Evolutionary conservation across 2,888 invertebrate genomes (phyloP).

Genomic region (Dendrolimus houi): DNA sequence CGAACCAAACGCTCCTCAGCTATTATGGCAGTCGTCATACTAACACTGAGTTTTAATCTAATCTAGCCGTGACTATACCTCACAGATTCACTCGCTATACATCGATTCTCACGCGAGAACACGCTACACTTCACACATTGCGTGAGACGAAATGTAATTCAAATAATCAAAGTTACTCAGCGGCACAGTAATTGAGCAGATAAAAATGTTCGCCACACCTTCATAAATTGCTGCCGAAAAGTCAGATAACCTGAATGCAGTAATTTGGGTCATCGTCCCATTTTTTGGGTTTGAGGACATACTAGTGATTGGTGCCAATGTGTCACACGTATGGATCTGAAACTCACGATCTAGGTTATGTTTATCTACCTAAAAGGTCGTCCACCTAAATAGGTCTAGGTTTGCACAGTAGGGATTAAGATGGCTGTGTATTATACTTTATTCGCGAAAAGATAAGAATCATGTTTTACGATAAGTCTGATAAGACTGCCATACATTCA

Average conservation of each 20-base stretch:
- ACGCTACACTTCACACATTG: slow-evolving; percentile 6
- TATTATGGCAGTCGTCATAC: slow-evolving; percentile 41
- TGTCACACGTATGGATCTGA: slow-evolving; percentile 24
- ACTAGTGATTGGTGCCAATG: slow-evolving; percentile 33
- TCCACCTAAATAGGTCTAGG: slow-evolving; percentile 25
- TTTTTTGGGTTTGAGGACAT: slow-evolving; percentile 34
- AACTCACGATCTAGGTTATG: slow-evolving; percentile 18
- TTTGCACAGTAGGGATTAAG: slow-evolving; percentile 8
- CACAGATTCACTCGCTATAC: slow-evolving; percentile 23
- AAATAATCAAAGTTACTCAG: slow-evolving; percentile 1
- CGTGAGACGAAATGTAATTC: slow-evolving; percentile 21
- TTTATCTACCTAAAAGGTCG: slow-evolving; percentile 28
- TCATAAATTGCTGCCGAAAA: slow-evolving; percentile 32
- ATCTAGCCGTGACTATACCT: slow-evolving; percentile 29
- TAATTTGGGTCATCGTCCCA: slow-evolving; percentile 50
- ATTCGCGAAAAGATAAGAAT: too few species aligned
- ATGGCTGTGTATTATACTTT: too few species aligned
- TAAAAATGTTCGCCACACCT: slow-evolving; percentile 25
- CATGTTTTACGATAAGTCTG: too few species aligned
- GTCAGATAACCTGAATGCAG: slow-evolving; percentile 48
- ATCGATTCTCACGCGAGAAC: slow-evolving; percentile 22
- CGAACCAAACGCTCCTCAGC: slow-evolving; percentile 28
- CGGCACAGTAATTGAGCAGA: slow-evolving; percentile 6
- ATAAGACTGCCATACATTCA: too few species aligned
- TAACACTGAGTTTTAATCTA: slow-evolving; percentile 31